A percentile compares a stretch with the other conserved stretches of the same genome.
Evolutionary conservation across 2,797 vertebrate species (phyloP).

Genomic region (Dipus sagitta): DNA sequence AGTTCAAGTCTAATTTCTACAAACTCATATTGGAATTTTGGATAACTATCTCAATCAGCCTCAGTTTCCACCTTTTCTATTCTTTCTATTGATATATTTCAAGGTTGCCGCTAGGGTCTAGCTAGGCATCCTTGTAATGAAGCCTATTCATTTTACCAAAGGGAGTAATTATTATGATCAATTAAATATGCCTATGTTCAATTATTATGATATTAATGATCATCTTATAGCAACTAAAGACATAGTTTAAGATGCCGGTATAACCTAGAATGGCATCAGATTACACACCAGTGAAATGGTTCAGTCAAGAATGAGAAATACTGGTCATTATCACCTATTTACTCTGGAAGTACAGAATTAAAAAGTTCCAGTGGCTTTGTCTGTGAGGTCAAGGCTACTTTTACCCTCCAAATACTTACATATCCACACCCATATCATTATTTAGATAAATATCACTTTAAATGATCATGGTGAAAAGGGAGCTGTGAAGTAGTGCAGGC

Average conservation of each 20-base stretch:
- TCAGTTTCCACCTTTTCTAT: not conserved
- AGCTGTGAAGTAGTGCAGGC: accelerated
- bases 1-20: not conserved
- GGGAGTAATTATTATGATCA: not conserved
- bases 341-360: not conserved
- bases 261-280: not conserved
- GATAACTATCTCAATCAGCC: not conserved
- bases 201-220: not conserved
- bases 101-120: not conserved
- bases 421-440: not conserved
- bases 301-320: not conserved
- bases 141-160: not conserved
- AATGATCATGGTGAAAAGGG: not conserved
- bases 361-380: not conserved
- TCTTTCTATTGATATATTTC: not conserved
- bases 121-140: accelerated
- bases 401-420: not conserved
- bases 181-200: not conserved
- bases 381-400: not conserved
- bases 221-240: too few species aligned
- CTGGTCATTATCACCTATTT: not conserved
- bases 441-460: not conserved
- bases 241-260: not conserved
- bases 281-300: not conserved
- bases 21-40: not conserved